Evolutionary conservation across 2,797 vertebrate species (phyloP), one percentile per base, ranked within the genome.

Genomic region (Hydrolagus colliei): DNA sequence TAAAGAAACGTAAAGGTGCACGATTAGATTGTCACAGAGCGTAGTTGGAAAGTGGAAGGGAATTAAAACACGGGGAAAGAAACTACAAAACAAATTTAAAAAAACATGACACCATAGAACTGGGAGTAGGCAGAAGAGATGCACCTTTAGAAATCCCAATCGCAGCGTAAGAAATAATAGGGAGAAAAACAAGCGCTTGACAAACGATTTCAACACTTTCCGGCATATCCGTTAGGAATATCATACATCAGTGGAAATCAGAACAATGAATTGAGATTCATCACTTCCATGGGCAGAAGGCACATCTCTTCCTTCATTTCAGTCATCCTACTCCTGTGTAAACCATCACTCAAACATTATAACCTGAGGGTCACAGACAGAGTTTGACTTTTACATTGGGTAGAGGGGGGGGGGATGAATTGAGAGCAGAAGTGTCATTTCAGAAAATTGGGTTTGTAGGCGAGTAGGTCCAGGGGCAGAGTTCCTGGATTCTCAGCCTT

Each of bases 21-120:
- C n/a, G 6, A 80, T 80, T 80, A 61, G 77, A 9, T 65, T 80
- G 62, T 80, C 62, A 62, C n/a, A 80, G 61, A 80, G 61, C 22
- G 12, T 14, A 80, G 22, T 14, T 62, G 32, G 77, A 80, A 80
- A 80, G 20, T 35, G 59, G 63, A 13, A 65, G 61, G 61, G 18
- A 52, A 62, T 20, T n/a, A 62, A 78, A 65, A 32, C 9, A 80
- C 41, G 41, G 41, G 63, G 65, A 63, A 62, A 63, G 22, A 80
- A 80, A 80, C 20, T 14, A 13, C 62, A 12, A 80, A 80, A 65
- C 32, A n/a, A 18, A 80, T 80, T 61, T 63, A n/a, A 32, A 9
- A 61, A 12, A 80, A 80, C 62, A 32, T 32, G 77, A 80, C 65
- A 27, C 11, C 2, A 62, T n/a, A 80, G 77, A 79, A 32, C 18